Evolutionary conservation across 2,888 invertebrate species (phyloP), one percentile per base, ranked within the genome.

Genomic region (Epirrita christyi): DNA sequence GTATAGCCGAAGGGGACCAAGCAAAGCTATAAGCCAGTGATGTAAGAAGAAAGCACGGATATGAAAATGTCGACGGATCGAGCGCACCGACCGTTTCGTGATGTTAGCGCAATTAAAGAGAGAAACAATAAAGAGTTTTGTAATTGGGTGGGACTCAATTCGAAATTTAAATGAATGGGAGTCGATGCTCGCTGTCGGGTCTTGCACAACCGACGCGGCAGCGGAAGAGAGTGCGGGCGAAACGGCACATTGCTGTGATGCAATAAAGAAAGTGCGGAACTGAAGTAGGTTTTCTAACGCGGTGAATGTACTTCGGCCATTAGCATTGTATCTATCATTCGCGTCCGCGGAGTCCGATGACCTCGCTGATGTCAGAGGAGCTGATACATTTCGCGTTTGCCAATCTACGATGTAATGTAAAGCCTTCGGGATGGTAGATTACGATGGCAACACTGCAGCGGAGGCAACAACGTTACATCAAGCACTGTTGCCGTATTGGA

Each of bases 181-280:
- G 66, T 54, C 69, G 72, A 68, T 73, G 73, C 69, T 66, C 59
- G 59, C 47, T 38, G 51, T 55, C 54, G 47, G 43, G n/a, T 47
- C 54, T 90, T 90, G 87, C 88, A 88, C 89, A 89, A 91, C 52
- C 41, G 41, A 34, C 76, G 64, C 70, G 44, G 73, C 80, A 78
- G 74, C 88, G 89, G 88, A 90, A 89, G 89, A 87, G 88, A 88
- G 88, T 86, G 85, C 85, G 79, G 78, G 71, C 79, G 75, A 87
- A 88, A 88, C 87, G 80, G 86, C 86, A 82, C 79, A 85, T 78
- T 72, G 76, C 71, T 64, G 85, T 91, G 89, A 90, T 88, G 90
- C 86, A 90, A 92, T 84, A 83, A 91, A 89, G 92, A 92, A 91
- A 92, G 91, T 89, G 86, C 91, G 90, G 90, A 91, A 90, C 85